A percentile compares a stretch with the other conserved stretches of the same genome.
Conservation (phyloP, 2,888 invertebrate species). For the Teinopalpus imperialis region DNA sequence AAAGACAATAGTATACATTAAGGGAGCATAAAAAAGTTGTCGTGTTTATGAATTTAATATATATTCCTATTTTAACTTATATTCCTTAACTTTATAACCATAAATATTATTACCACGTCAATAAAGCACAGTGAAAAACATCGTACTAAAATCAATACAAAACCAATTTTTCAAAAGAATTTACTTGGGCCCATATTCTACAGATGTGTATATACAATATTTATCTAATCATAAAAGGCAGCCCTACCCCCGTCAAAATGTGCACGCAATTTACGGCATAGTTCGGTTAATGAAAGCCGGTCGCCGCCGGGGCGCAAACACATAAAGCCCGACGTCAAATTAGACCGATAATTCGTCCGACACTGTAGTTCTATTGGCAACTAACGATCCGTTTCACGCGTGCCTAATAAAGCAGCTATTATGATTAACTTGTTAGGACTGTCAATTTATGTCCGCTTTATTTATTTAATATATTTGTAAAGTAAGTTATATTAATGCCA, state of each 20-base stretch:
- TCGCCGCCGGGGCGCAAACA: constrained; percentile 59
- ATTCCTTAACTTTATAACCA: no score
- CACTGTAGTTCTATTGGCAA: constrained; percentile 33
- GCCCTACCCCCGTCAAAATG: constrained; percentile 27
- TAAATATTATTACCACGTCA: no score
- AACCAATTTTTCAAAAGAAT: no score
- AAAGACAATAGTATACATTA: no score
- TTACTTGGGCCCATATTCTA: no score
- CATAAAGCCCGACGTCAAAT: constrained; percentile 61
- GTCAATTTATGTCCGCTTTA: constrained; percentile 2
- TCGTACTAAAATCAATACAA: no score
- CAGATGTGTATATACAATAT: no score
- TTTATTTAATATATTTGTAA: constrained; percentile 8
- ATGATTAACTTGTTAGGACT: constrained; percentile 20
- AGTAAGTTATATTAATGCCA: constrained; percentile 1
- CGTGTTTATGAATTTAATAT: no score
- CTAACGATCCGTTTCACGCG: constrained; percentile 26
- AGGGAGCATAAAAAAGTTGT: no score
- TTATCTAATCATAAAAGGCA: constrained; percentile 19
- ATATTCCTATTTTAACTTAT: no score
- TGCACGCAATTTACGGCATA: constrained; percentile 48
- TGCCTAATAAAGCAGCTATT: constrained; percentile 23
- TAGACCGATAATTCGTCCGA: constrained; percentile 55
- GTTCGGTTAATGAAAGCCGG: constrained; percentile 59
- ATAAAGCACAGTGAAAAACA: no score